Evolutionary conservation across 2,797 vertebrate species (phyloP), one percentile per base, ranked within the genome.

Genomic region (Enteromius afrohamiltoni): DNA sequence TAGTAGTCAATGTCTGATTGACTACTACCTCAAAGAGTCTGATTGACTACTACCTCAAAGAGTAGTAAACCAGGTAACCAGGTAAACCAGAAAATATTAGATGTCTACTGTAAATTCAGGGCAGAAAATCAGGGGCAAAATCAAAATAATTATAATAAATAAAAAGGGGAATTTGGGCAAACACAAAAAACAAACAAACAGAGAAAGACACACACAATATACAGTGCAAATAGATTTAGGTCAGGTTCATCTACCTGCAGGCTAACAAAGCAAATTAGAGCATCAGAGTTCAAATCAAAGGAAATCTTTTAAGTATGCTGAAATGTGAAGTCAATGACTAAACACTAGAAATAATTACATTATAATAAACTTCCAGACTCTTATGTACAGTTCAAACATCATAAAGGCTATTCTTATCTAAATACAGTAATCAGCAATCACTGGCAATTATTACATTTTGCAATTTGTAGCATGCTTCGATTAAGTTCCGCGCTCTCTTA

Each of bases 181-280:
- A 31, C 29, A 23, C 31, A 14, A 47, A 3, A 17, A 13, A 73
- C 40, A 78, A 65, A 8, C 82, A 84, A 67, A 77, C 29, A 31
- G 70, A 31, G 58, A n/a, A 64, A 62, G 85, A 89, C 86, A 88
- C 83, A 86, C 5, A 70, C 85, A 78, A 75, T 26, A 77, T 85
- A 21, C 6, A 11, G 19, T 37, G 78, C 62, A 58, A 51, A 71
- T 71, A 86, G 81, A 90, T 89, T 82, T 79, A 82, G 87, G 88
- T 90, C 83, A 91, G 87, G 83, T 85, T 76, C 89, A 85, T 64
- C 85, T 86, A 78, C 86, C 85, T 84, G 87, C 81, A 71, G 77
- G 76, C 87, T 76, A 79, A 49, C 76, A 70, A 9, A 76, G 53
- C 29, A 51, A 73, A 75, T 74, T 81, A 79, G 85, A 86, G 83